These are phyloP conservation scores for Aquatica leii DNA, from an alignment of 2,888 invertebrate species.

Conservation along the genomic window DNA sequence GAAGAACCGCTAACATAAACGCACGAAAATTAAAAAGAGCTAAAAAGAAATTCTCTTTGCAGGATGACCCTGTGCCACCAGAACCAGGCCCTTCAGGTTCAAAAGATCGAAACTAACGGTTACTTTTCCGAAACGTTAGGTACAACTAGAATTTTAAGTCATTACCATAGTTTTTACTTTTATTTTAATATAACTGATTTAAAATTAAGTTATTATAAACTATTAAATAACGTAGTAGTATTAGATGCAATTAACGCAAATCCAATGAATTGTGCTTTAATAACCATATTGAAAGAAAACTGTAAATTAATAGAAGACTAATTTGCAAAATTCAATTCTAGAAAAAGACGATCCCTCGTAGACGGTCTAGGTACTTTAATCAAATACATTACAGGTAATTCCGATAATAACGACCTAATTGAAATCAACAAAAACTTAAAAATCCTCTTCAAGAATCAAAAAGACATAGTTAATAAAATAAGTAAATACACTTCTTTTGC, in stretches of 20 bases:
- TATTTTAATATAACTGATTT: slow-evolving; percentile 38
- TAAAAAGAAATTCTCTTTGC: too few relatives aligned
- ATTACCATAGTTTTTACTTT: slow-evolving; percentile 41
- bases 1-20: neutral
- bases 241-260: too few relatives aligned
- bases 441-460: slow-evolving; percentile 21
- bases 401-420: too few relatives aligned
- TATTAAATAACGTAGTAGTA: slow-evolving; percentile 19
- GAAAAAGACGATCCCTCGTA: too few relatives aligned
- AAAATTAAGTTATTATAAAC: slow-evolving; percentile 29
- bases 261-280: too few relatives aligned
- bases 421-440: neutral
- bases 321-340: too few relatives aligned
- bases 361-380: neutral
- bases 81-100: too few relatives aligned
- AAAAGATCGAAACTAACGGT: too few relatives aligned
- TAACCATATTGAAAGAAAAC: neutral
- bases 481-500: slow-evolving; percentile 28
- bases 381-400: slow-evolving; percentile 3
- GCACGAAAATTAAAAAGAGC: neutral
- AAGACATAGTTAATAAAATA: slow-evolving; percentile 26
- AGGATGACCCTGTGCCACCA: too few relatives aligned
- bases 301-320: too few relatives aligned
- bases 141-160: slow-evolving; percentile 21
- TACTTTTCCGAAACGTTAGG: too few relatives aligned